Evolutionary conservation across 2,888 invertebrate species (phyloP).

Genomic region (Mesorhabditis sp.): DNA sequence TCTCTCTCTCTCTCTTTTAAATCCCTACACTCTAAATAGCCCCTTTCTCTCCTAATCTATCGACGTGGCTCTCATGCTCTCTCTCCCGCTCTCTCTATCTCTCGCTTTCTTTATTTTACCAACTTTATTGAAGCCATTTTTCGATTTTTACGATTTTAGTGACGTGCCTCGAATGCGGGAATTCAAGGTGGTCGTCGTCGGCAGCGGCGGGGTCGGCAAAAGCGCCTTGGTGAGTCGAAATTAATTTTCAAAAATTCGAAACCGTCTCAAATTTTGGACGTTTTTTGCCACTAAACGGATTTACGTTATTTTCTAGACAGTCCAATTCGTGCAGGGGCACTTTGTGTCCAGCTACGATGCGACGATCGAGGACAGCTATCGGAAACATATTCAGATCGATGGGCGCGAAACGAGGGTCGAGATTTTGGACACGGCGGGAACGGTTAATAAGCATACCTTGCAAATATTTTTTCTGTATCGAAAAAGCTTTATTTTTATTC

Average conservation of each 20-base stretch:
- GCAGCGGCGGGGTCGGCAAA: constrained; percentile 98
- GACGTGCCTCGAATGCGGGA: constrained; percentile 75
- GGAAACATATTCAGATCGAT: constrained; percentile 97
- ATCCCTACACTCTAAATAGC: constrained; percentile 11
- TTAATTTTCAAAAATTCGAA: no score
- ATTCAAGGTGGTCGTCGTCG: constrained; percentile 98
- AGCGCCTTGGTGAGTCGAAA: constrained; percentile 72
- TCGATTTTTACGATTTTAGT: background rate
- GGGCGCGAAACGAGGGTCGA: constrained; percentile 98
- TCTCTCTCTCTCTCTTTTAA: constrained; percentile 16
- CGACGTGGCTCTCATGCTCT: background rate
- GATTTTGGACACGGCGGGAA: constrained; percentile 97
- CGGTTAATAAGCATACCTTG: constrained; percentile 66
- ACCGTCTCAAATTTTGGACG: no score
- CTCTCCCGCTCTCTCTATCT: background rate
- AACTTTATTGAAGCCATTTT: background rate
- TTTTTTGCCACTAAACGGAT: constrained; percentile 4
- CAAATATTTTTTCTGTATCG: background rate
- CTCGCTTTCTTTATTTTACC: background rate
- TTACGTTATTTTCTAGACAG: constrained; percentile 65
- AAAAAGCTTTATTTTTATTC: no score
- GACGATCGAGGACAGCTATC: constrained; percentile 98
- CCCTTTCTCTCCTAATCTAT: constrained; percentile 7
- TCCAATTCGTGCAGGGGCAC: constrained; percentile 95
- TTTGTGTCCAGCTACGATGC: constrained; percentile 99